Conservation (phyloP, 2,888 invertebrate species). For the Saturnia japonica region DNA sequence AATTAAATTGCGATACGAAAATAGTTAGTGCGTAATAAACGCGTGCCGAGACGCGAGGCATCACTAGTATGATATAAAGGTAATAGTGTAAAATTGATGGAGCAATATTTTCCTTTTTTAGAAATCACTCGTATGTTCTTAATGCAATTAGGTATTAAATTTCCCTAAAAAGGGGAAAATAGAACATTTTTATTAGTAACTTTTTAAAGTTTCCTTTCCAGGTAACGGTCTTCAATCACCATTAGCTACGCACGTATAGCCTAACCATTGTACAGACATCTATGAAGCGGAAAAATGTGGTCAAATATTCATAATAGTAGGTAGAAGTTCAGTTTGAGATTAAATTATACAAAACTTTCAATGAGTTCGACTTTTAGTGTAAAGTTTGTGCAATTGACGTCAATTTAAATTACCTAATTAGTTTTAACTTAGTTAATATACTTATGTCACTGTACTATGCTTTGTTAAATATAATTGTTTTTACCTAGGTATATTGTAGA, state of each 20-base stretch:
- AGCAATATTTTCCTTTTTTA: too few species aligned
- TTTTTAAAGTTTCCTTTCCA: slow-evolving; percentile 41
- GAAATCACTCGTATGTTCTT: too few species aligned
- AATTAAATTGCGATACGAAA: too few species aligned
- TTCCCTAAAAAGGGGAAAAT: too few species aligned
- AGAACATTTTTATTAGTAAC: not conserved
- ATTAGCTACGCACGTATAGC: slow-evolving; percentile 84
- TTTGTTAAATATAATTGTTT: too few species aligned
- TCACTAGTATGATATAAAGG: too few species aligned
- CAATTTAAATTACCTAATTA: slow-evolving; percentile 18
- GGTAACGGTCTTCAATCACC: slow-evolving; percentile 75
- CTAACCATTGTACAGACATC: slow-evolving; percentile 19
- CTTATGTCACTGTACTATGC: not conserved
- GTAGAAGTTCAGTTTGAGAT: not conserved
- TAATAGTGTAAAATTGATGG: too few species aligned
- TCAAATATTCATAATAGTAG: not conserved
- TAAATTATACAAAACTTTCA: slow-evolving; percentile 1
- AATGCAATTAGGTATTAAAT: too few species aligned
- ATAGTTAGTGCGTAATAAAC: too few species aligned
- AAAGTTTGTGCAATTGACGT: slow-evolving; percentile 20
- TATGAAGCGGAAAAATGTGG: not conserved
- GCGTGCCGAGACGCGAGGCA: too few species aligned
- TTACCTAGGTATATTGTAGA: too few species aligned
- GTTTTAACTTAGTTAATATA: slow-evolving; percentile 7
- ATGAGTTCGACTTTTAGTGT: slow-evolving; percentile 11